Evolutionary conservation across 2,888 invertebrate species (phyloP).

Genomic region (Syritta pipiens): DNA sequence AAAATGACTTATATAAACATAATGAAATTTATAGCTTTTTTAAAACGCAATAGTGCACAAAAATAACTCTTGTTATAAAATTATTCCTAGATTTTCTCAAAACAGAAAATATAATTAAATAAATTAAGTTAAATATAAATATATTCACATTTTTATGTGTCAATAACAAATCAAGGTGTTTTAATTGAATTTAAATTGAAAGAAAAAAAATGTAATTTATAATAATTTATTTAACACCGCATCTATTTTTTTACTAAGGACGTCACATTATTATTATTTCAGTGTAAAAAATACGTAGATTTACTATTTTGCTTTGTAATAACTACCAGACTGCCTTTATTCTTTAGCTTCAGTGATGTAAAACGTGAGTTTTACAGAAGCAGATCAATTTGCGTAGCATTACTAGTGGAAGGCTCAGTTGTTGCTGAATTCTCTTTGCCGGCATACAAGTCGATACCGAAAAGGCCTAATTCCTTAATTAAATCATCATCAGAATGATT

Average conservation of each 20-base stretch:
- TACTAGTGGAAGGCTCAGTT: conserved; percentile 40
- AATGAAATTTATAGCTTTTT: conserved; percentile 21
- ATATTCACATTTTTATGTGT: conserved; percentile 46
- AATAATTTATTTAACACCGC: conserved; percentile 37
- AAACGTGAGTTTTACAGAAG: conserved; percentile 19
- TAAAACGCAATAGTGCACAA: conserved; percentile 39
- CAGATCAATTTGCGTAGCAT: conserved; percentile 42
- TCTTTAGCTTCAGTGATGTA: conserved; percentile 33
- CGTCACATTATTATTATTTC: too few species aligned
- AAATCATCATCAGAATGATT: conserved; percentile 74
- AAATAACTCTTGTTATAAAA: conserved; percentile 20
- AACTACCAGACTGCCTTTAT: not conserved
- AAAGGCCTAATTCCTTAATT: conserved; percentile 82
- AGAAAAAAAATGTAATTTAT: too few species aligned
- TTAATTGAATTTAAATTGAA: not conserved
- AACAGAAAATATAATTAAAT: conserved; percentile 24
- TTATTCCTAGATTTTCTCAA: conserved; percentile 9
- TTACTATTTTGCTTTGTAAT: conserved; percentile 15
- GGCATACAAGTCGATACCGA: conserved; percentile 79
- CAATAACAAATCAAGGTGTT: not conserved
- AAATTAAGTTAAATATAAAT: conserved; percentile 38
- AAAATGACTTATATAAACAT: conserved; percentile 11
- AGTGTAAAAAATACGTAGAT: conserved; percentile 32
- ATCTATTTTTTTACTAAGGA: conserved; percentile 29
- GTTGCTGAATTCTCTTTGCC: conserved; percentile 3